Conservation (phyloP, 2,888 invertebrate genomes). For the Molorchus minor region DNA sequence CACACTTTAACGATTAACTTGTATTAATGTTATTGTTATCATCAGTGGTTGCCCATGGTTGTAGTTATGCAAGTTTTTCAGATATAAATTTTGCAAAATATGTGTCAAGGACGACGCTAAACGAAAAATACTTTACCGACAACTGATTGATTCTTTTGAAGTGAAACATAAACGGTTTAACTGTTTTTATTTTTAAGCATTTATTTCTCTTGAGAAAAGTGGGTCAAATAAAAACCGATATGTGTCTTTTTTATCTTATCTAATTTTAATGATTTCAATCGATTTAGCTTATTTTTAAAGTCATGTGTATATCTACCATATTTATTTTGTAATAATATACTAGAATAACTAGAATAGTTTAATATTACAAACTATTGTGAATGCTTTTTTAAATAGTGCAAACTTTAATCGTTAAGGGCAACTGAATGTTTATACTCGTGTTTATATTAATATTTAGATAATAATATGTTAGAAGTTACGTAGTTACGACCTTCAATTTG, state of each 20-base stretch:
- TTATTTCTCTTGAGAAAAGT: conserved; percentile 5
- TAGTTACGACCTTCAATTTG: too few species aligned
- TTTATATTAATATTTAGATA: too few species aligned
- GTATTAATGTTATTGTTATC: conserved; percentile 22
- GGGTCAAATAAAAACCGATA: conserved; percentile 3
- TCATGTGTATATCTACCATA: too few species aligned
- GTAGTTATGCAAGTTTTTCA: conserved; percentile 27
- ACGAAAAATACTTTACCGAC: conserved; percentile 12
- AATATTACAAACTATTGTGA: too few species aligned
- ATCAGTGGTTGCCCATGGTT: conserved; percentile 9
- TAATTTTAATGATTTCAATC: neutral
- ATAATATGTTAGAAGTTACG: too few species aligned
- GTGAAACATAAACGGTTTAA: neutral
- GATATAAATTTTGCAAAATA: conserved; percentile 25
- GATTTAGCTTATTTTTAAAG: too few species aligned
- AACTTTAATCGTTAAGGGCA: too few species aligned
- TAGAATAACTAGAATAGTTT: too few species aligned
- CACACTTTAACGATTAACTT: conserved; percentile 27
- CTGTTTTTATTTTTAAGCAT: conserved; percentile 1
- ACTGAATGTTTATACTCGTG: too few species aligned
- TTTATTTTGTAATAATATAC: too few species aligned
- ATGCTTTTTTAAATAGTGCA: too few species aligned
- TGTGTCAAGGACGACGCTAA: conserved; percentile 31
- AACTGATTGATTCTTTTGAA: conserved; percentile 8
- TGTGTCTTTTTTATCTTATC: neutral